These are phyloP conservation scores for Ptilonorhynchus violaceus DNA, from an alignment of 2,113 vertebrate genomes.

Conservation along the genomic window DNA sequence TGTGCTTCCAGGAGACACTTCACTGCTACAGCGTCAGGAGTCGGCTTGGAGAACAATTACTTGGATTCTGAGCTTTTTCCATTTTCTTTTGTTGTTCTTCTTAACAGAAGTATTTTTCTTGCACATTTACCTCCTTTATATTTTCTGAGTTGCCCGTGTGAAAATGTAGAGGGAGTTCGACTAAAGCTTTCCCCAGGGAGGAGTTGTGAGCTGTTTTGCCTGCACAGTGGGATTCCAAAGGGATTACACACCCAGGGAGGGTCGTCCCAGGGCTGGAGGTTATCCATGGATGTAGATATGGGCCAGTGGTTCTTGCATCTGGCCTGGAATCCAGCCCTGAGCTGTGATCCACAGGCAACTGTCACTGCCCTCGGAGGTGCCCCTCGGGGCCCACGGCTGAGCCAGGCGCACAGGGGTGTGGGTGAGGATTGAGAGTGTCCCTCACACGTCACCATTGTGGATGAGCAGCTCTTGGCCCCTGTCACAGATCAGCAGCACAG, in stretches of 20 bases:
- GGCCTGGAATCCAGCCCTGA: background rate
- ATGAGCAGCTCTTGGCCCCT: background rate
- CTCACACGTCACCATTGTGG: background rate
- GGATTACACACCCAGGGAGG: background rate
- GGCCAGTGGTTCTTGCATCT: background rate
- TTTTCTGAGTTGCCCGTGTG: constrained; percentile 1
- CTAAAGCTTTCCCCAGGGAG: background rate
- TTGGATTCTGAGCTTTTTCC: background rate
- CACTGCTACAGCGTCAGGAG: background rate
- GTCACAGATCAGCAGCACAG: background rate
- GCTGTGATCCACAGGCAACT: background rate
- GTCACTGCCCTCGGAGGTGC: background rate
- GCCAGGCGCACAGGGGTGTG: background rate
- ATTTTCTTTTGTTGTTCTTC: background rate
- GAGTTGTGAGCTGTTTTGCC: background rate
- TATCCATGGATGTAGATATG: background rate
- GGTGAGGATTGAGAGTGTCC: background rate
- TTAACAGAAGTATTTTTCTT: background rate
- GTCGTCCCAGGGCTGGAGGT: background rate
- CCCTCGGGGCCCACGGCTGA: background rate
- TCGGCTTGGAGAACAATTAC: background rate
- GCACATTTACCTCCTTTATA: background rate
- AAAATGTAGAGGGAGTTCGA: background rate
- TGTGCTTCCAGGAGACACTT: background rate
- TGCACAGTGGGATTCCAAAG: background rate